These are phyloP conservation scores for Alaudala cheleensis DNA, from an alignment of 2,113 vertebrate genomes.

Conservation along the genomic window DNA sequence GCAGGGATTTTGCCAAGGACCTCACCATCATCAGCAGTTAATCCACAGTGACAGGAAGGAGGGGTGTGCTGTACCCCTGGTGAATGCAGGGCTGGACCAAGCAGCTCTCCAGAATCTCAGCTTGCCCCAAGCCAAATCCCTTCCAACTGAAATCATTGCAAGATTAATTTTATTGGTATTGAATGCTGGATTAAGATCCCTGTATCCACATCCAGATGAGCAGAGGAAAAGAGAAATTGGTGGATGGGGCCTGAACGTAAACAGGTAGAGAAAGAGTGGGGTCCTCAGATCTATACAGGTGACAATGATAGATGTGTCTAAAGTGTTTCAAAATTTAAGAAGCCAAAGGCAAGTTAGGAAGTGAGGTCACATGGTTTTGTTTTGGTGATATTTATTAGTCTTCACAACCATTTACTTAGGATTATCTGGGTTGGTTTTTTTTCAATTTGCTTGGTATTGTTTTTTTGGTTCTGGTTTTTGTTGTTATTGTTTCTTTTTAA, in stretches of 20 bases:
- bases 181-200: not conserved
- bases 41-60: not conserved
- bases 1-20: not conserved
- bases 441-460: not conserved
- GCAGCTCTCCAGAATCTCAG: not conserved
- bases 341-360: not conserved
- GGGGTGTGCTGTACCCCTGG: not conserved
- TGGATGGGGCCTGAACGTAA: rapidly evolving
- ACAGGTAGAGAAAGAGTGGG: rapidly evolving
- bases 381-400: not conserved
- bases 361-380: rapidly evolving
- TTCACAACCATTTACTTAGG: not conserved
- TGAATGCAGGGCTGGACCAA: not conserved
- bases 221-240: not conserved
- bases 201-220: rapidly evolving
- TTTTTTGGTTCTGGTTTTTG: not conserved
- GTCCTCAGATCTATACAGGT: not conserved
- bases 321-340: not conserved
- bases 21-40: not conserved
- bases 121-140: not conserved
- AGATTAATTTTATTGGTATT: not conserved
- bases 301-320: not conserved
- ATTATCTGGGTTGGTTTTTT: not conserved
- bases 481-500: too few relatives aligned
- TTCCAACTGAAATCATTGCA: not conserved